Evolutionary conservation across 2,113 vertebrate species (phyloP).

Genomic region (Poicephalus gulielmi): DNA sequence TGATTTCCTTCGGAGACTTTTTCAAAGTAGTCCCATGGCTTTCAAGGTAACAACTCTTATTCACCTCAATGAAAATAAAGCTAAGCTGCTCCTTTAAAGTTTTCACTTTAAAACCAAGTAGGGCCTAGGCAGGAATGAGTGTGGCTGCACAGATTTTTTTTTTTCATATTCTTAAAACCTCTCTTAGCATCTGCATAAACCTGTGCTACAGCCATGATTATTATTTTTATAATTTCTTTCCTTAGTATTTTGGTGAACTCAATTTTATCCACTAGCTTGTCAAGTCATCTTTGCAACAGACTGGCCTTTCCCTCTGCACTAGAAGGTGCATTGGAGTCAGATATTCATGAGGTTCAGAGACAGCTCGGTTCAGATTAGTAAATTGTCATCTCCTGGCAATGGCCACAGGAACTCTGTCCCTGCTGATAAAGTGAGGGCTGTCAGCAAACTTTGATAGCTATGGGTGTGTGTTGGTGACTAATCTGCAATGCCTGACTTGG

Average conservation of each 20-base stretch:
- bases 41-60: slow-evolving; percentile 31
- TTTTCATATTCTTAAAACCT: not conserved
- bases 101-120: not conserved
- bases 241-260: not conserved
- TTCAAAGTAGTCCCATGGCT: slow-evolving; percentile 12
- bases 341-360: not conserved
- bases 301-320: not conserved
- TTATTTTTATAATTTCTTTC: not conserved
- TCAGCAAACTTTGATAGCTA: not conserved
- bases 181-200: not conserved
- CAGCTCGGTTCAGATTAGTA: not conserved
- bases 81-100: not conserved
- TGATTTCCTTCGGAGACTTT: slow-evolving; percentile 62
- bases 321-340: not conserved
- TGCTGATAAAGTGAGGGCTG: slow-evolving; percentile 47
- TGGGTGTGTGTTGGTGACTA: slow-evolving; percentile 6
- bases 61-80: not conserved
- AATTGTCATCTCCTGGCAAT: slow-evolving; percentile 45
- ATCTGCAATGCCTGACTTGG: not conserved
- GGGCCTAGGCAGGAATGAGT: not conserved
- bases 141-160: not conserved
- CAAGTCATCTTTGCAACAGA: not conserved
- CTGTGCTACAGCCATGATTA: not conserved
- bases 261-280: not conserved
- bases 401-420: slow-evolving; percentile 52